Percentiles rank a stretch among this genome's conserved stretches.
phyloP scores from a whole-genome alignment of 2,113 vertebrate genomes.

The Scomber scombrus region DNA sequence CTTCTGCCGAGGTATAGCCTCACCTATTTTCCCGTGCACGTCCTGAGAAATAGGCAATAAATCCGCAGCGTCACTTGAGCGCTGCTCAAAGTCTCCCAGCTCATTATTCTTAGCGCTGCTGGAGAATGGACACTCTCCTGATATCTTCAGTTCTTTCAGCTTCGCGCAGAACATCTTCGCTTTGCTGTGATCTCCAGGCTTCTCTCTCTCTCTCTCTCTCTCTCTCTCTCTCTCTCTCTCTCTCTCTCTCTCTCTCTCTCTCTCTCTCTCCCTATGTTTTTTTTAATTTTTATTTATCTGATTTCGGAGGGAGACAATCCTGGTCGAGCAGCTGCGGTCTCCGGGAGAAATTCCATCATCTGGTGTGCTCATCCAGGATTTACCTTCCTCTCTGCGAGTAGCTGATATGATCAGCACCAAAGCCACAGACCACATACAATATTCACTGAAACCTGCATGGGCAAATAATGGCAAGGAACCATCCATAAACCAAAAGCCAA shows the following conservation, averaged over 20 bases:
- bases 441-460: slow-evolving; percentile 80
- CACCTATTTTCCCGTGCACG: slow-evolving; percentile 81
- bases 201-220: slow-evolving; percentile 18
- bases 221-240: too few species aligned
- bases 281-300: slow-evolving; percentile 48
- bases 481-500: slow-evolving; percentile 76
- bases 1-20: slow-evolving; percentile 86
- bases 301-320: slow-evolving; percentile 57
- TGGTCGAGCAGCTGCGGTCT: slow-evolving; percentile 61
- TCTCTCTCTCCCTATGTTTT: too few species aligned
- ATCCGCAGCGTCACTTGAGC: slow-evolving; percentile 76
- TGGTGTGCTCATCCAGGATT: slow-evolving; percentile 54
- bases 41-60: slow-evolving; percentile 86
- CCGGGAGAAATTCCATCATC: slow-evolving; percentile 73
- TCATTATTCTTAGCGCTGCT: slow-evolving; percentile 83
- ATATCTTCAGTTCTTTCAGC: slow-evolving; percentile 95
- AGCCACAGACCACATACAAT: slow-evolving; percentile 68
- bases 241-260: too few species aligned
- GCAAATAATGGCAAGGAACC: slow-evolving; percentile 73
- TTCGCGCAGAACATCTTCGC: slow-evolving; percentile 96
- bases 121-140: slow-evolving; percentile 97
- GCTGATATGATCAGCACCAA: slow-evolving; percentile 66
- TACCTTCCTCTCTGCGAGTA: slow-evolving; percentile 36
- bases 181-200: slow-evolving; percentile 21
- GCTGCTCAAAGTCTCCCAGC: slow-evolving; percentile 85